These are phyloP conservation scores for Lanistes nyassanus DNA, from an alignment of 1,140 invertebrate genomes.

Conservation along the genomic window DNA sequence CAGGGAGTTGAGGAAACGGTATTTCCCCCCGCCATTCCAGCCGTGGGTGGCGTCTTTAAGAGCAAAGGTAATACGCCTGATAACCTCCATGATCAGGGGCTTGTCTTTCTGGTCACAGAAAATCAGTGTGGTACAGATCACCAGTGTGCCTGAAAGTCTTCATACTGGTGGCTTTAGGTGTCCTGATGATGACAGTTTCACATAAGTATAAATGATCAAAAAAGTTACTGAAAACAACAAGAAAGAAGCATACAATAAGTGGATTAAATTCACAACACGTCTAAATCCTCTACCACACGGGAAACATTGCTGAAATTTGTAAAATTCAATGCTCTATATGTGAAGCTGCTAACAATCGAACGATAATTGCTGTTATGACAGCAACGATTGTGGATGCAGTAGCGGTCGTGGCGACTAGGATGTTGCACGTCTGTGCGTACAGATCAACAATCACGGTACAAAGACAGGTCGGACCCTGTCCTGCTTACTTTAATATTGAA, in stretches of 20 bases:
- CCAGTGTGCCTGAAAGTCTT: too few relatives aligned
- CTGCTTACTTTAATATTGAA: conserved; percentile 2
- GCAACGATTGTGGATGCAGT: background rate
- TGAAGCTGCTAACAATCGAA: background rate
- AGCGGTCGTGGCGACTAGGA: background rate
- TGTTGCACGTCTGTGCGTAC: background rate
- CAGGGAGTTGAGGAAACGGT: background rate
- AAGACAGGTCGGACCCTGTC: background rate
- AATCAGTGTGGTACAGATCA: too few relatives aligned
- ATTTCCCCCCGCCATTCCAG: background rate
- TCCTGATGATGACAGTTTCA: too few relatives aligned
- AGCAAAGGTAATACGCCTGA: background rate
- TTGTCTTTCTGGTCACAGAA: conserved; percentile 18
- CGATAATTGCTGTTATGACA: too few relatives aligned
- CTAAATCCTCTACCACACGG: background rate
- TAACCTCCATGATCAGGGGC: conserved; percentile 2
- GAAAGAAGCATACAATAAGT: too few relatives aligned
- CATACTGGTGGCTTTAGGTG: too few relatives aligned
- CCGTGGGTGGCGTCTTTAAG: conserved; percentile 1
- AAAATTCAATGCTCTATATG: background rate
- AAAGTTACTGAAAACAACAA: background rate
- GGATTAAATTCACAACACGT: background rate
- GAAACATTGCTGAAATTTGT: background rate
- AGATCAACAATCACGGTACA: background rate
- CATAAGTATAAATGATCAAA: background rate